Conservation (phyloP, 2,797 vertebrate genomes). For the Remorina albescens region DNA sequence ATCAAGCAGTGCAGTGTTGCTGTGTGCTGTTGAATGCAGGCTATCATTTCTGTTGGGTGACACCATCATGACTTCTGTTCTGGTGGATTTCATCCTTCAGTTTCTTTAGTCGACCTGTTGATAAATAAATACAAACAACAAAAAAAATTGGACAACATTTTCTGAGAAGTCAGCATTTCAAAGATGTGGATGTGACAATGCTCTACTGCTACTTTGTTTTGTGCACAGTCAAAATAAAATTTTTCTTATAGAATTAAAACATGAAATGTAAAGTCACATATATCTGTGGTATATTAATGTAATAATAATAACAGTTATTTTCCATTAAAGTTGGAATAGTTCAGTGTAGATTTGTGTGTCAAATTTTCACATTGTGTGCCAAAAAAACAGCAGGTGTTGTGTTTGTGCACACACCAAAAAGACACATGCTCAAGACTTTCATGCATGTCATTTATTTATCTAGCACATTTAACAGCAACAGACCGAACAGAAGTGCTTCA, state of each 20-base stretch:
- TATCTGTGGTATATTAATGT: too few relatives aligned
- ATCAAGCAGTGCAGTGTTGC: slow-evolving; percentile 1
- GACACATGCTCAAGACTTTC: not conserved
- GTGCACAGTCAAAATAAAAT: slow-evolving; percentile 1
- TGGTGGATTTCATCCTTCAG: not conserved
- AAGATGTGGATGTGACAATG: slow-evolving; percentile 44
- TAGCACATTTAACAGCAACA: not conserved
- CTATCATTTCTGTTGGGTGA: slow-evolving; percentile 48
- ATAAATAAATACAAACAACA: not conserved
- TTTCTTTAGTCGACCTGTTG: not conserved
- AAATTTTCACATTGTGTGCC: too few relatives aligned
- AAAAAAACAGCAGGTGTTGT: not conserved
- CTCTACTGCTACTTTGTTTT: slow-evolving; percentile 22
- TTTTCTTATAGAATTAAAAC: not conserved
- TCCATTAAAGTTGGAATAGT: not conserved
- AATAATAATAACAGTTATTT: too few relatives aligned
- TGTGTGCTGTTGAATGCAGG: slow-evolving; percentile 3
- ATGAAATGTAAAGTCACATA: too few relatives aligned
- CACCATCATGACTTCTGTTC: slow-evolving; percentile 16
- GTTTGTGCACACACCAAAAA: not conserved
- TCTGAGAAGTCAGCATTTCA: not conserved
- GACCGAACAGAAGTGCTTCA: not conserved
- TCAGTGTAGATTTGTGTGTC: not conserved
- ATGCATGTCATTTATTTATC: not conserved
- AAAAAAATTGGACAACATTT: not conserved